Evolutionary conservation across 2,888 invertebrate genomes (phyloP).

Genomic region (Andrena bicolor): DNA sequence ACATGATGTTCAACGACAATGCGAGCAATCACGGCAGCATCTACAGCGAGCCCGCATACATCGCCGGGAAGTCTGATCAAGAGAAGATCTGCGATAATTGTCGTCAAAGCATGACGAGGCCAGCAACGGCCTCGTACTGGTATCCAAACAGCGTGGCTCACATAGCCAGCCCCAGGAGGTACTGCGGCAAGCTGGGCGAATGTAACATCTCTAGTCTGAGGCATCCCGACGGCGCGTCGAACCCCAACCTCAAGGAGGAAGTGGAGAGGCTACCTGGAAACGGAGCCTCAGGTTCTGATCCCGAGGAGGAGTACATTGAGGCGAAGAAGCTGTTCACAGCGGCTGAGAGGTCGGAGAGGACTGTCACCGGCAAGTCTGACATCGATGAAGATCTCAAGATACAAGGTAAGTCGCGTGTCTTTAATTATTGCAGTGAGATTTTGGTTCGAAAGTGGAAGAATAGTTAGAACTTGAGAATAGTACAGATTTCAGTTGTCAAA

Average conservation of each 20-base stretch:
- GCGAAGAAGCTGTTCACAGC: slow-evolving; percentile 82
- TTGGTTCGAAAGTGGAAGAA: too few species aligned
- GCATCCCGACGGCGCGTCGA: slow-evolving; percentile 97
- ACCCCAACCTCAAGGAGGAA: slow-evolving; percentile 93
- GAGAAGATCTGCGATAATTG: slow-evolving; percentile 92
- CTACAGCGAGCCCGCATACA: slow-evolving; percentile 94
- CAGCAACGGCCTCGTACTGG: slow-evolving; percentile 89
- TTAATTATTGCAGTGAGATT: neutral
- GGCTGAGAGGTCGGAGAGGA: slow-evolving; percentile 80
- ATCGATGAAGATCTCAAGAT: slow-evolving; percentile 82
- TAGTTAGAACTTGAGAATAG: too few species aligned
- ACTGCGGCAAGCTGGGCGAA: slow-evolving; percentile 88
- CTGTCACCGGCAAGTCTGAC: slow-evolving; percentile 84
- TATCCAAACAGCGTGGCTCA: slow-evolving; percentile 86
- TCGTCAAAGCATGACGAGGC: slow-evolving; percentile 89
- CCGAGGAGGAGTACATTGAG: slow-evolving; percentile 86
- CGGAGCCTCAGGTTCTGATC: slow-evolving; percentile 88
- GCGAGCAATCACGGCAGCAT: slow-evolving; percentile 92
- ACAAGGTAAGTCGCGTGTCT: slow-evolving; percentile 71
- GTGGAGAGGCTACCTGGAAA: slow-evolving; percentile 88
- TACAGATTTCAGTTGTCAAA: too few species aligned
- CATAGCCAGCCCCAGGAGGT: slow-evolving; percentile 88
- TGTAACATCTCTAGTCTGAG: slow-evolving; percentile 89
- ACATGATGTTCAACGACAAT: slow-evolving; percentile 89
- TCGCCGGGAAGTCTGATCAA: slow-evolving; percentile 86